Evolutionary conservation across 2,888 invertebrate genomes (phyloP).

Genomic region (Sialis lutaria): DNA sequence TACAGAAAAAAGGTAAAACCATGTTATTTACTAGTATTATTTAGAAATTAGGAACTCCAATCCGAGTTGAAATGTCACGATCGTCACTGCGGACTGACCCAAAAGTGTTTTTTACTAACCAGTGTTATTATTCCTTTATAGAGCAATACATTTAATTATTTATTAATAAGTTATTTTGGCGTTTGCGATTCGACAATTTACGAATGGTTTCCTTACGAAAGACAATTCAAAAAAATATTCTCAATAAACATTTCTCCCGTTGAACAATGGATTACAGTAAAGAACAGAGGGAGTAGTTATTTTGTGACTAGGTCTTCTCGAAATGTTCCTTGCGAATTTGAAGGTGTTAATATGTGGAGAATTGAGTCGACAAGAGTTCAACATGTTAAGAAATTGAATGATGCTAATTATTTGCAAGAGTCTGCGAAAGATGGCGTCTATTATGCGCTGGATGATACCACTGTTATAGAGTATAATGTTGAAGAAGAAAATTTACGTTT

Average conservation of each 20-base stretch:
- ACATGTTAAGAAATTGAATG: constrained; percentile 15
- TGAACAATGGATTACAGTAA: constrained; percentile 24
- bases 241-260: constrained; percentile 12
- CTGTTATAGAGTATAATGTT: constrained; percentile 13
- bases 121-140: constrained; percentile 12
- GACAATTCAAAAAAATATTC: neutral
- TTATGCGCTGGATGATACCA: constrained; percentile 17
- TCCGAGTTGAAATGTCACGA: too few relatives aligned
- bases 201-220: constrained; percentile 17
- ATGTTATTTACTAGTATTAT: too few relatives aligned
- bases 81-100: too few relatives aligned
- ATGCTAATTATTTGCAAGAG: constrained; percentile 18
- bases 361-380: constrained; percentile 13
- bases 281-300: constrained; percentile 18
- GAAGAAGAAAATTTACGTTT: neutral
- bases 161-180: constrained; percentile 23
- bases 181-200: constrained; percentile 27
- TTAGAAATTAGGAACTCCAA: too few relatives aligned
- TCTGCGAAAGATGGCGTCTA: constrained; percentile 20
- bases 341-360: constrained; percentile 16
- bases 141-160: constrained; percentile 17
- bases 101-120: too few relatives aligned
- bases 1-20: too few relatives aligned
- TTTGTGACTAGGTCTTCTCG: constrained; percentile 19
- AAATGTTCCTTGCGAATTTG: neutral